Base-by-base conservation (phyloP, 2,888 invertebrate species). In the Drosophila testacea region DNA sequence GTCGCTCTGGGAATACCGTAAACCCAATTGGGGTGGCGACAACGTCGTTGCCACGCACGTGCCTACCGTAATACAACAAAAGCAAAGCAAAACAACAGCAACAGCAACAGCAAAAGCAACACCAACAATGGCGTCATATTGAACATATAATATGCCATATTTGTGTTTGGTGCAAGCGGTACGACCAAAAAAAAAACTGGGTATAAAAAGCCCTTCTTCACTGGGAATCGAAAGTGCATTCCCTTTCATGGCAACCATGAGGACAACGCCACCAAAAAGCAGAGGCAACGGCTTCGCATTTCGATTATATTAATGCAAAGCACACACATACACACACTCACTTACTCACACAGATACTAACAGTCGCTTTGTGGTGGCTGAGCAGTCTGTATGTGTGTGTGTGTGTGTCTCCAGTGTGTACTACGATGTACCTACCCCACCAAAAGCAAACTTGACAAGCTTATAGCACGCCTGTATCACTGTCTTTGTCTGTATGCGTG, bases 381-480 rank as follows among this genome's bases (percentile, higher is more conserved):
- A 64, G 69, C 73, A 67, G 55, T 68, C 68, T 42, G 42, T 41
- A 2, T 50, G 57, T 57, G 54, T 68, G 62, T 44, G 39, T 66
- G 60, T 69, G 42, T 64, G 55, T 56, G 76, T 65, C 52, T 61
- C 30, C 11, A 36, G 64, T 50, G 57, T 62, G 64, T 73, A 34
- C 66, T 52, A 57, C 64, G 47, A 63, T 66, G 76, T 91, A 81
- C 91, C 91, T 91, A 91, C 92, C 91, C 92, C 91, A 91, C 92
- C 91, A 90, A 88, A 91, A 83, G 77, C 76, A 87, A 90, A 90
- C 85, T 85, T 85, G 85, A 88, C 85, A 72, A 85, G 85, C 88
- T 85, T 88, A 77, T 55, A 62, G 65, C 61, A 56, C 64, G 30
- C 62, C 50, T 30, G 36, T 50, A 36, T 67, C 61, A 61, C 50